Conservation (phyloP, 2,797 vertebrate genomes). For the Momotus momota region DNA sequence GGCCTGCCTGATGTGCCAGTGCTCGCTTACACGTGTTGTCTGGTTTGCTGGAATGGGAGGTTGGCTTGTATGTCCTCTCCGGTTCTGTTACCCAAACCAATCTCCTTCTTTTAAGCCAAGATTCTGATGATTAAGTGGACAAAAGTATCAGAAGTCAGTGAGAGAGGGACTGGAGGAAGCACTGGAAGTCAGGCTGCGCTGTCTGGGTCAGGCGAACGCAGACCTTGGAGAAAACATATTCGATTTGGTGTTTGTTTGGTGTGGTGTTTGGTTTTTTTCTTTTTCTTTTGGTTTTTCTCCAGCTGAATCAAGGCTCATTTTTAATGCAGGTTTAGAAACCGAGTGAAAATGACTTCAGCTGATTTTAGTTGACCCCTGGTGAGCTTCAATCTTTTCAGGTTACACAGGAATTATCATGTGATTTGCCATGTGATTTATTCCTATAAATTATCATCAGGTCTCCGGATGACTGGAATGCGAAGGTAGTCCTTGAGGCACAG, state of each 20-base stretch:
- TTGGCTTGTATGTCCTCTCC: neutral
- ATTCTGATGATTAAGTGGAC: neutral
- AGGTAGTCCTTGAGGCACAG: slow-evolving; percentile 21
- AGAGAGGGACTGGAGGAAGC: neutral
- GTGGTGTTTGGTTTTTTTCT: neutral
- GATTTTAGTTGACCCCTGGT: slow-evolving; percentile 23
- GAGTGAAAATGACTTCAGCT: slow-evolving; percentile 33
- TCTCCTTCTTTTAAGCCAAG: neutral
- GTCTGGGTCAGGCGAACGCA: neutral
- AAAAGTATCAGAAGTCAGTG: neutral
- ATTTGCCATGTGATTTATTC: slow-evolving; percentile 26
- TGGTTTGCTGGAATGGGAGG: neutral
- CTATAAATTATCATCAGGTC: slow-evolving; percentile 1
- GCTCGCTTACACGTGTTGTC: neutral
- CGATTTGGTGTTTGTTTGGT: rapidly evolving
- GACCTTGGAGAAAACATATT: neutral
- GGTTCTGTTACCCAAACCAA: neutral
- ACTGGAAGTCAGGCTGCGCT: neutral
- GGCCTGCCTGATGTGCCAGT: neutral
- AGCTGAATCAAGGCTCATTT: slow-evolving; percentile 23
- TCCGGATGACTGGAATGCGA: slow-evolving; percentile 1
- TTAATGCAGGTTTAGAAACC: slow-evolving; percentile 20
- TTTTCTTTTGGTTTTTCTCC: neutral
- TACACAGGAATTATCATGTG: neutral
- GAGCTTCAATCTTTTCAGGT: slow-evolving; percentile 27